phyloP scores from a whole-genome alignment of 2,888 invertebrate genomes.

The Pseudanteris insignis region DNA sequence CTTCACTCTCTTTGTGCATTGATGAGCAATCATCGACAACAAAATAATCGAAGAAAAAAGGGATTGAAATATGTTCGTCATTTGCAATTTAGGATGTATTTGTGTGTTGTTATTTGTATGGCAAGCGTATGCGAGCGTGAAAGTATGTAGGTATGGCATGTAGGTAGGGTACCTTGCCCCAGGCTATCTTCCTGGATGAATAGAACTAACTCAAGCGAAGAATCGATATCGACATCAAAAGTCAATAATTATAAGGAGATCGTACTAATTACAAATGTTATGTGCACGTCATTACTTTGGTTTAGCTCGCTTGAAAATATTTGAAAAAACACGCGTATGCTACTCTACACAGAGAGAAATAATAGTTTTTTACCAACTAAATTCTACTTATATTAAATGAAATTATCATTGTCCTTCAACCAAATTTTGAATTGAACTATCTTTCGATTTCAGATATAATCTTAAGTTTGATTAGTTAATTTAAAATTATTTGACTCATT shows the following conservation, averaged over 20 bases:
- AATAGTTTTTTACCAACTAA: too few species aligned
- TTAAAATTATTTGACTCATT: too few species aligned
- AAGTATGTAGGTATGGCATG: slow-evolving; percentile 21
- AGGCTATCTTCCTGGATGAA: slow-evolving; percentile 14
- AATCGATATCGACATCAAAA: slow-evolving; percentile 1
- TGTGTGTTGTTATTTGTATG: not conserved
- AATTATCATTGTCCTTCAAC: too few species aligned
- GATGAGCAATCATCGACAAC: slow-evolving; percentile 8
- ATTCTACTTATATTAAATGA: too few species aligned
- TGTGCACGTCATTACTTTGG: not conserved
- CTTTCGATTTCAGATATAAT: too few species aligned
- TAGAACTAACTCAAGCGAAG: slow-evolving; percentile 3
- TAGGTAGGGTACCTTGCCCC: slow-evolving; percentile 20
- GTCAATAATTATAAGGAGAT: slow-evolving; percentile 6
- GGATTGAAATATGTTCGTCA: slow-evolving; percentile 9
- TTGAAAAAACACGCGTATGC: too few species aligned
- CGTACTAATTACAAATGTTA: slow-evolving; percentile 5
- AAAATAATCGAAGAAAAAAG: not conserved
- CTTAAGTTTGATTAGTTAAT: too few species aligned
- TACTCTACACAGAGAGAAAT: too few species aligned
- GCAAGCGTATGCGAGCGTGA: not conserved
- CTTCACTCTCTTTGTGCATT: slow-evolving; percentile 4
- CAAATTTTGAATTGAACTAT: too few species aligned
- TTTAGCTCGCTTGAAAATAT: too few species aligned
- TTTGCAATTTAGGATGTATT: not conserved